Percentiles rank a stretch among this genome's conserved stretches.
These are phyloP conservation scores for Apocrypta bakeri DNA, from an alignment of 1,140 invertebrate genomes.

Conservation along the genomic window DNA sequence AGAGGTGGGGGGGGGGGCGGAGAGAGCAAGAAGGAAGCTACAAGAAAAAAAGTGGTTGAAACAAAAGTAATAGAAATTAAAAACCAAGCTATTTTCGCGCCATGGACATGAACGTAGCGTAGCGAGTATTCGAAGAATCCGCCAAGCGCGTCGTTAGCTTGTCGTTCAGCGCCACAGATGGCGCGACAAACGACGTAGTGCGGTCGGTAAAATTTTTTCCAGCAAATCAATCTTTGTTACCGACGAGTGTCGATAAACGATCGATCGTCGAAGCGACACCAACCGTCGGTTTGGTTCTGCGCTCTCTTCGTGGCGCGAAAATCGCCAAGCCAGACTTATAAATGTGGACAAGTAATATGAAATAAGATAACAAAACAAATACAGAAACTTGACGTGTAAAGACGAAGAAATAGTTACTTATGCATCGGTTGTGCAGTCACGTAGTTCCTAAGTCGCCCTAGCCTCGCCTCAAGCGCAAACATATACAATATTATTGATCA, in stretches of 20 bases:
- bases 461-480: conserved; percentile 65
- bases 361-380: conserved; percentile 43
- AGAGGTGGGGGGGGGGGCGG: too few species aligned
- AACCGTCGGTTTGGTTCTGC: neutral
- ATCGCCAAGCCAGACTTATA: conserved; percentile 26
- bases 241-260: conserved; percentile 51
- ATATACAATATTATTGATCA: conserved; percentile 35
- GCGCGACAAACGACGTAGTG: conserved; percentile 15
- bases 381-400: conserved; percentile 59
- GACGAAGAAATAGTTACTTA: conserved; percentile 70
- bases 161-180: conserved; percentile 49
- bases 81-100: conserved; percentile 53
- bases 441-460: conserved; percentile 75
- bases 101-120: too few species aligned
- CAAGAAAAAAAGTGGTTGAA: neutral
- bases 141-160: conserved; percentile 22
- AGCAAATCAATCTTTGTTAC: neutral
- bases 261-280: conserved; percentile 3
- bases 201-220: neutral
- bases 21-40: neutral
- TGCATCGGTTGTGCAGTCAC: conserved; percentile 74
- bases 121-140: neutral
- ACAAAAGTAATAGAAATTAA: conserved; percentile 38
- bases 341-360: neutral
- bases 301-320: conserved; percentile 18